phyloP scores from a whole-genome alignment of 2,797 vertebrate genomes.

The Schizothorax lantsangensis region DNA sequence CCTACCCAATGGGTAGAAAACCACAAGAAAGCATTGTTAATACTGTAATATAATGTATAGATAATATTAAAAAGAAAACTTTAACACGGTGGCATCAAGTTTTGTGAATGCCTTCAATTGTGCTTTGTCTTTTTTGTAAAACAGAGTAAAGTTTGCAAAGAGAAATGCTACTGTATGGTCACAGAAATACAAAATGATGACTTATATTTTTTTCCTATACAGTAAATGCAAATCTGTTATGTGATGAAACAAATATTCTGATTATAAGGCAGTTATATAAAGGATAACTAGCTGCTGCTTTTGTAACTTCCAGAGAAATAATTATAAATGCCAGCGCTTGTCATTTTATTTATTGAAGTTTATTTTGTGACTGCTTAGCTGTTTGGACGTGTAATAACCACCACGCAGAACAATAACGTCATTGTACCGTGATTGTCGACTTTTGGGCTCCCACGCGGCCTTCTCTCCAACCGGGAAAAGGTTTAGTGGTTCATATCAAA shows the following conservation, averaged over 20 bases:
- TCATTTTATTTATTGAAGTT: slow-evolving; percentile 65
- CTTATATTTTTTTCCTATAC: slow-evolving; percentile 87
- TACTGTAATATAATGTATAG: slow-evolving; percentile 88
- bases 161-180: slow-evolving; percentile 77
- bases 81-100: slow-evolving; percentile 83
- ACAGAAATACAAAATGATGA: slow-evolving; percentile 68
- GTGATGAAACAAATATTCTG: slow-evolving; percentile 69
- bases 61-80: slow-evolving; percentile 74
- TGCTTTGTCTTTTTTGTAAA: slow-evolving; percentile 80
- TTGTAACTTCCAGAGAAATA: slow-evolving; percentile 67
- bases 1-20: slow-evolving; percentile 89
- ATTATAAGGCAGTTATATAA: slow-evolving; percentile 65
- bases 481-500: slow-evolving; percentile 33
- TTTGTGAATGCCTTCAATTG: slow-evolving; percentile 82
- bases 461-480: background rate
- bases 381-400: slow-evolving; percentile 71
- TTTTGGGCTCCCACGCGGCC: slow-evolving; percentile 13
- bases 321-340: slow-evolving; percentile 71
- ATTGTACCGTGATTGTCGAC: slow-evolving; percentile 27
- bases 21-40: slow-evolving; percentile 80
- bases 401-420: slow-evolving; percentile 45
- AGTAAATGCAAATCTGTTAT: slow-evolving; percentile 74
- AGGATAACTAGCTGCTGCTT: slow-evolving; percentile 69
- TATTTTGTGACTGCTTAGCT: slow-evolving; percentile 65
- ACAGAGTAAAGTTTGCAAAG: slow-evolving; percentile 76